Base-by-base conservation (phyloP, 1,140 invertebrate species). In the Anagrus nilaparvatae region DNA sequence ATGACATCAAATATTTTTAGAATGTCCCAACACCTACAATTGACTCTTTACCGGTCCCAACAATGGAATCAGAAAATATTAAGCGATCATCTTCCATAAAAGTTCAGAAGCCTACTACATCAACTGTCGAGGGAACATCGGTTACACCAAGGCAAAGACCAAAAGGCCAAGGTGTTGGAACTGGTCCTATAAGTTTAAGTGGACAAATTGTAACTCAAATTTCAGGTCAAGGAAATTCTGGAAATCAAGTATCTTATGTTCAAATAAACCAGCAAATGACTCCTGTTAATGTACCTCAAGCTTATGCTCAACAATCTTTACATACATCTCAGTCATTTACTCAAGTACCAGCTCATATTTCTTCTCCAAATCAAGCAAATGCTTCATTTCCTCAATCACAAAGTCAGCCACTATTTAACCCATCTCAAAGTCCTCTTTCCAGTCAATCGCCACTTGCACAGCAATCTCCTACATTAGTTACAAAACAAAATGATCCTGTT, bases 131-230 rank as follows among this genome's bases (percentile, higher is more conserved):
- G 54, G 76, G 80, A 34, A 92, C 88, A 4, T 87, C 84, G 35
- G 87, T 92, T 5, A 84, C 82, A 12, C 88, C 88, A 5, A 67
- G 87, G 31, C 86, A 90, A 56, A 70, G 88, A 47, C 88, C 87
- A 9, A 90, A 91, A 56, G 80, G 75, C 42, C 66, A 71, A 46
- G 58, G 60, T 21, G 63, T 67, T 1, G 58, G 55, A 4, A 60
- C 63, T n/a, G 65, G 65, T 25, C 63, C 64, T 10, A 66, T 67
- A 24, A 69, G 46, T 44, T 48, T 69, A 30, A 57, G 61, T 28
- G 63, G 65, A 3, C 65, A 68, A 31, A 68, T 68, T 7, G 62
- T 66, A 14, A 56, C 56, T 28, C 64, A 68, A 40, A 63, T 68
- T 50, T 68, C 65, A 3, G 65, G 64, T 8, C 65, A 66, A 41